A percentile compares a stretch with the other conserved stretches of the same genome.
Conservation (phyloP, 2,888 invertebrate species). For the Napeogenes inachia region DNA sequence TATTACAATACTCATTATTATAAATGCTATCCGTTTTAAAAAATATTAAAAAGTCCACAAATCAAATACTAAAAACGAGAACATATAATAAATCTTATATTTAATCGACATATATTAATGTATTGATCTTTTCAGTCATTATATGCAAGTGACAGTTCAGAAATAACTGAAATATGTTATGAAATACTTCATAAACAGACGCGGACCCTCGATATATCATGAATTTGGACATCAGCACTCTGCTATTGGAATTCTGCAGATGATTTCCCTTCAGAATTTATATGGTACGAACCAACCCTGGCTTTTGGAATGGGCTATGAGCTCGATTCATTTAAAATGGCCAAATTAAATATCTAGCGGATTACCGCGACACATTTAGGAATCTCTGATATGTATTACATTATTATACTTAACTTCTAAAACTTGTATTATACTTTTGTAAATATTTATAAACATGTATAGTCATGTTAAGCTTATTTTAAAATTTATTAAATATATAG, state of each 20-base stretch:
- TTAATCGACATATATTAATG: not conserved
- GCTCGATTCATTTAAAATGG: constrained; percentile 62
- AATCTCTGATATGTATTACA: constrained; percentile 56
- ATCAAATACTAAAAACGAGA: too few species aligned
- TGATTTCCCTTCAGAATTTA: constrained; percentile 62
- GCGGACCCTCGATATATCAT: constrained; percentile 64
- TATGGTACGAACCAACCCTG: constrained; percentile 50
- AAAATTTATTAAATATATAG: too few species aligned
- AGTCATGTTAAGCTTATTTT: too few species aligned
- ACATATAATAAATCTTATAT: too few species aligned
- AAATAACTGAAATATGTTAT: constrained; percentile 56
- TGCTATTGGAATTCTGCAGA: constrained; percentile 67
- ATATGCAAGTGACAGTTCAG: constrained; percentile 12
- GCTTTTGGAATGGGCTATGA: constrained; percentile 52
- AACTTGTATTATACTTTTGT: too few species aligned
- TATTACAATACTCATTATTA: too few species aligned
- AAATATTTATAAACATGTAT: too few species aligned
- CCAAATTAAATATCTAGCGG: constrained; percentile 60
- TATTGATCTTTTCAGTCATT: not conserved
- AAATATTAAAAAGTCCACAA: too few species aligned
- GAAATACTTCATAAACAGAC: constrained; percentile 74
- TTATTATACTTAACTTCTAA: constrained; percentile 47
- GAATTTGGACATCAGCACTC: constrained; percentile 65
- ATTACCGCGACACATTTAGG: constrained; percentile 55
- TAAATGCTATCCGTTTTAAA: too few species aligned